Conservation (phyloP, 1,140 invertebrate genomes). For the Drosophila novamexicana region DNA sequence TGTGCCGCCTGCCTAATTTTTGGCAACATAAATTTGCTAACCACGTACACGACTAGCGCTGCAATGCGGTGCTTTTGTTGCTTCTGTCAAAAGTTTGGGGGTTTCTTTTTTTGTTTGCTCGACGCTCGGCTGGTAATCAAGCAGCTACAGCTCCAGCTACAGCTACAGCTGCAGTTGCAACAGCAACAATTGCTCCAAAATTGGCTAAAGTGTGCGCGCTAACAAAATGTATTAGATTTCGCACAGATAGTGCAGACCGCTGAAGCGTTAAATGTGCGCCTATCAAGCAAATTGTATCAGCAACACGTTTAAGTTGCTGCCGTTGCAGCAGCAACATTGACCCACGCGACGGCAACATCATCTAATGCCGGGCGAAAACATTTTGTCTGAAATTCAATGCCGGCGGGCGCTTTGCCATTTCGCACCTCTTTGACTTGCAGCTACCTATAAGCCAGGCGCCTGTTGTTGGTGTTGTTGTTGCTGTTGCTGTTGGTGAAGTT, state of each 20-base stretch:
- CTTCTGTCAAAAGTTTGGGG: slow-evolving; percentile 58
- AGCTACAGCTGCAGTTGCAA: slow-evolving; percentile 2
- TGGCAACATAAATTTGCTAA: slow-evolving; percentile 76
- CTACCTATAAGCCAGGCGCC: slow-evolving; percentile 63
- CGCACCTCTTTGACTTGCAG: slow-evolving; percentile 78
- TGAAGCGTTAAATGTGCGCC: slow-evolving; percentile 80
- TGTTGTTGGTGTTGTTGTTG: slow-evolving; percentile 46
- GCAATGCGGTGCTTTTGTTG: slow-evolving; percentile 76
- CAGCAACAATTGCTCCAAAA: slow-evolving; percentile 41
- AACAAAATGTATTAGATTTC: slow-evolving; percentile 83
- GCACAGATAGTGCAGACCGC: slow-evolving; percentile 64
- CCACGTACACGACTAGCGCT: slow-evolving; percentile 73
- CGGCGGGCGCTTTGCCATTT: slow-evolving; percentile 78
- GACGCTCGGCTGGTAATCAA: slow-evolving; percentile 28
- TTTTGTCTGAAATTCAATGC: slow-evolving; percentile 82
- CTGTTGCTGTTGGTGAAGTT: slow-evolving; percentile 20
- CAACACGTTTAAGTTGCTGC: slow-evolving; percentile 69
- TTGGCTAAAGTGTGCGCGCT: slow-evolving; percentile 57
- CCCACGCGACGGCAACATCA: slow-evolving; percentile 71
- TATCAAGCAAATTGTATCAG: slow-evolving; percentile 82
- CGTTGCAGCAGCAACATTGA: slow-evolving; percentile 51
- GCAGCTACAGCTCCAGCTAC: slow-evolving; percentile 12
- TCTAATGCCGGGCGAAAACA: slow-evolving; percentile 77
- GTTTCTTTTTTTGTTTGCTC: slow-evolving; percentile 45
- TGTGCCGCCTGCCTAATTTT: slow-evolving; percentile 30